Evolutionary conservation across 1,140 invertebrate genomes (phyloP), one percentile per base, ranked within the genome.

Genomic region (Goniozus legneri): DNA sequence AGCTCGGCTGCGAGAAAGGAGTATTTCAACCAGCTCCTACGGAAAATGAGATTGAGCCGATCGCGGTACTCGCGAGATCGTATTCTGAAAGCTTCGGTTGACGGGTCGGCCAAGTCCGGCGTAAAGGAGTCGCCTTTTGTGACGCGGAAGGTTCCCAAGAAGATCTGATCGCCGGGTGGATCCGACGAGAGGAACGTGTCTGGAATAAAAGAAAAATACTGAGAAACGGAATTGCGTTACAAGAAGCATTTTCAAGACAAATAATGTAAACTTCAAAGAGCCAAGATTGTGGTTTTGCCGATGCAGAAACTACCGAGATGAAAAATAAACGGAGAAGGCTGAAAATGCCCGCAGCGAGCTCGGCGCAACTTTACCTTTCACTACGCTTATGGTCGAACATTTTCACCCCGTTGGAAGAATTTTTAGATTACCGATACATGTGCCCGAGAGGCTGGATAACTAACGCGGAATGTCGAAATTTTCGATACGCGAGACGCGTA

Each of bases 101-200:
- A 80, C 12, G 85, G 81, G 67, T 88, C 83, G 2, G 84, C 80
- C 44, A 87, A 68, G 36, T 82, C 80, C 41, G 76, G 61, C n/a
- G 64, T 68, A 71, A 84, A 88, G 2, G 78, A 74, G 54, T 88
- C 88, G 45, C 87, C 81, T 51, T 80, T 65, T 46, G 70, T 74
- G 53, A 91, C 80, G 67, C 81, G 79, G 64, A 93, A 88, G 21
- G 84, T 84, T 8, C 85, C 89, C 45, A 88, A 79, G 67, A 90
- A 93, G 2, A 89, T 79, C 64, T 87, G 84, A 69, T 91, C 87
- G 53, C 84, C 83, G 15, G 85, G 71, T 36, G 84, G 81, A 52
- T 89, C 84, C n/a, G 84, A 79, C 15, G 84, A 80, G 46, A 91
- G 81, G 65, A 88, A 91, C 58, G 87, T 86, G 64, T 91, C 89